A percentile compares a stretch with the other conserved stretches of the same genome.
These are phyloP conservation scores for Cistogaster globosa DNA, from an alignment of 2,888 invertebrate species.

Conservation along the genomic window DNA sequence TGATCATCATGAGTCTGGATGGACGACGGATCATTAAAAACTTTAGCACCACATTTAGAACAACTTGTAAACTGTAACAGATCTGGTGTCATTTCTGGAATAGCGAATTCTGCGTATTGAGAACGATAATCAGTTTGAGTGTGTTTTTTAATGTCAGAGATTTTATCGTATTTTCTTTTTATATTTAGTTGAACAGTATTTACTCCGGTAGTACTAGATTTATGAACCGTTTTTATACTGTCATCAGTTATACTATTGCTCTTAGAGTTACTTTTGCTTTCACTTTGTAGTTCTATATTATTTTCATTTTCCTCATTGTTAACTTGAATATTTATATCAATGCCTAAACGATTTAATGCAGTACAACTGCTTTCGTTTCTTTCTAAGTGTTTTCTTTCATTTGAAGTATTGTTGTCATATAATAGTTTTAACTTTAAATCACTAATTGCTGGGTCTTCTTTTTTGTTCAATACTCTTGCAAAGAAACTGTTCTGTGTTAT, in stretches of 20 bases:
- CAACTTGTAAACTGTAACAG: slow-evolving; percentile 83
- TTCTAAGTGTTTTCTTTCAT: neutral
- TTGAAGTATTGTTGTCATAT: neutral
- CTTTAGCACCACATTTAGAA: slow-evolving; percentile 86
- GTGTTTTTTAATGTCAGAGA: neutral
- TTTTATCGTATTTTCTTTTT: slow-evolving; percentile 53
- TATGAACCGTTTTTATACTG: neutral
- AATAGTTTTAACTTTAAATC: neutral
- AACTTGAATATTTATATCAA: slow-evolving; percentile 29
- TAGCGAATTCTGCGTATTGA: slow-evolving; percentile 79
- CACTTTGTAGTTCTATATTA: slow-evolving; percentile 1
- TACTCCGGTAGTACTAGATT: neutral
- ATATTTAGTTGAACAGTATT: neutral
- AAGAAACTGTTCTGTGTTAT: slow-evolving; percentile 20
- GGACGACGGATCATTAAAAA: slow-evolving; percentile 84
- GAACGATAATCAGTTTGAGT: slow-evolving; percentile 70
- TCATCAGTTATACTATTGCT: neutral
- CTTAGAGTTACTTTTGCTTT: neutral
- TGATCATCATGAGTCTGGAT: slow-evolving; percentile 89
- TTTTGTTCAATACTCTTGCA: slow-evolving; percentile 19
- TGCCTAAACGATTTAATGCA: slow-evolving; percentile 37
- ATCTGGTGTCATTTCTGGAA: slow-evolving; percentile 74
- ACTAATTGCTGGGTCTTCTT: neutral
- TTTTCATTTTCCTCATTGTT: slow-evolving; percentile 4
- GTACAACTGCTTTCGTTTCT: neutral